Base-by-base conservation (phyloP, 2,113 vertebrate genomes). In the Xiphophorus hellerii region DNA sequence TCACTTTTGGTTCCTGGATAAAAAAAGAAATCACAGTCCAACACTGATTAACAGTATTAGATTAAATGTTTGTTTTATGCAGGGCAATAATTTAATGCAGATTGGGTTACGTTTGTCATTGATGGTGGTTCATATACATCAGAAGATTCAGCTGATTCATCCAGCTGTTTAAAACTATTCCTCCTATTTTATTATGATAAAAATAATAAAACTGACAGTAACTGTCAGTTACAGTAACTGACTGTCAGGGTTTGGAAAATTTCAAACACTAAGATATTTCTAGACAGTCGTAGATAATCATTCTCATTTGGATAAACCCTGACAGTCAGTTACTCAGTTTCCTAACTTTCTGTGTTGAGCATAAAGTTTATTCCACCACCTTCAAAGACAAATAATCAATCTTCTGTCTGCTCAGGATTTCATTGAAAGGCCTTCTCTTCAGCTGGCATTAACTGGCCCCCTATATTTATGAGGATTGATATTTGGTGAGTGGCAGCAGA, bases 381-480 rank as follows among this genome's bases (percentile, higher is more conserved):
- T 58, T 86, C 65, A 84, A 29, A 88, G 85, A 89, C 80, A 81
- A 79, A 62, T 28, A n/a, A 71, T 76, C 61, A 79, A 22, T 15
- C 48, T 54, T 2, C 15, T 39, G 4, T 13, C 62, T 85, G 86
- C 74, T 74, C 62, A 71, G 82, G 80, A 78, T 33, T 81, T 80
- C 85, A 66, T 68, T 78, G 30, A 84, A 85, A 78, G 29, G 44
- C 22, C 66, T 89, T 68, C 78, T 75, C 77, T 78, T 88, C 81
- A 85, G 64, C 42, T 83, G 82, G 80, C 80, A 83, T 92, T 90
- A 92, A 86, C 81, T 48, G 54, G 7, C 51, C 73, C 92, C 92
- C 64, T 69, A 91, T 92, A 92, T 93, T 92, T 89, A 93, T 90
- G 88, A 89, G 78, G 37, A 31, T 69, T 62, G 71, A 86, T 76